Percentiles rank a stretch among this genome's conserved stretches.
Conservation (phyloP, 2,797 vertebrate genomes). For the Pseudotriccus pelzelni region DNA sequence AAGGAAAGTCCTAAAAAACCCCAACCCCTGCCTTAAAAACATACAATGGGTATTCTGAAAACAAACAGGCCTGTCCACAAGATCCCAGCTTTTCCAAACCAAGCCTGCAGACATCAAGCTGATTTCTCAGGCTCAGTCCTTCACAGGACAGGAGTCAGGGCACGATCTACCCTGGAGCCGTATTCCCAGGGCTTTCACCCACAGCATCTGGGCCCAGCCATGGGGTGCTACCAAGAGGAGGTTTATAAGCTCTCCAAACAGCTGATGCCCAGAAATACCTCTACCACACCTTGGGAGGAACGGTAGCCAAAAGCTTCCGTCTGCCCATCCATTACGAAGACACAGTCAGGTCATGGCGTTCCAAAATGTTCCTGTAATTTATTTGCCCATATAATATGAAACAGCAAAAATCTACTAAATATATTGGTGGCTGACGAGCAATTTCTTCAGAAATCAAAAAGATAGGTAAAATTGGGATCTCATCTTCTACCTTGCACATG, state of each 20-base stretch:
- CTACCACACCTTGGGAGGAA: background rate
- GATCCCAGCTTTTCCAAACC: background rate
- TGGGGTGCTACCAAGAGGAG: background rate
- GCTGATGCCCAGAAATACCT: background rate
- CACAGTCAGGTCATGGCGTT: background rate
- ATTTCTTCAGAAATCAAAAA: background rate
- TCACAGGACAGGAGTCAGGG: background rate
- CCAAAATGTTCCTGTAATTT: background rate
- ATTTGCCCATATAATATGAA: background rate
- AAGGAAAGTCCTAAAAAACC: background rate
- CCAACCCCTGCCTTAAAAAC: background rate
- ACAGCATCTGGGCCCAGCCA: background rate
- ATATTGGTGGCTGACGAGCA: background rate
- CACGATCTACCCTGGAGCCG: rapidly evolving
- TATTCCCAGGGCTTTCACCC: background rate
- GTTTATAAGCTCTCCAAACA: background rate
- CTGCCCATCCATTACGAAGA: background rate
- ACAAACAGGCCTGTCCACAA: background rate
- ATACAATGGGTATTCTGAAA: background rate
- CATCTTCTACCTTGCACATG: background rate
- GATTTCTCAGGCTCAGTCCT: background rate
- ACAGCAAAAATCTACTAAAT: background rate
- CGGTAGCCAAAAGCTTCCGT: background rate
- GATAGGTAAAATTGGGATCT: background rate
- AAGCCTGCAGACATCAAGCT: background rate